Conservation (phyloP, 1,140 invertebrate genomes). For the Drosophila lacteicornis region DNA sequence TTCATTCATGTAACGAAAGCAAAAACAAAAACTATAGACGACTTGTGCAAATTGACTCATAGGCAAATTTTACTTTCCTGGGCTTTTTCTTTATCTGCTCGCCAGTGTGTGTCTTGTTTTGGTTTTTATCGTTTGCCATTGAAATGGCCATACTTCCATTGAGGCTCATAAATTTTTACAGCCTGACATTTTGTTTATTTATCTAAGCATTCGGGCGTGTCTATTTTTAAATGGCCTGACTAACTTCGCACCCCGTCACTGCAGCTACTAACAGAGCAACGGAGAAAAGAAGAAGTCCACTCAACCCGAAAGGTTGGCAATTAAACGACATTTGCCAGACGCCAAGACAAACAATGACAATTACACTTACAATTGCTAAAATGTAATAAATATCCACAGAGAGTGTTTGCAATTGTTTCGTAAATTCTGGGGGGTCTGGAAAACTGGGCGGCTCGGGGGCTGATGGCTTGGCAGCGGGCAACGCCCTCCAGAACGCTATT, state of each 20-base stretch:
- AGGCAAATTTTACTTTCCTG: conserved; percentile 52
- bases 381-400: conserved; percentile 69
- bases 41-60: conserved; percentile 72
- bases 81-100: conserved; percentile 17
- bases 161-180: conserved; percentile 76
- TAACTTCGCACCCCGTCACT: conserved; percentile 65
- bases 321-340: conserved; percentile 79
- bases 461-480: conserved; percentile 15
- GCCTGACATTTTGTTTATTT: conserved; percentile 79
- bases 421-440: conserved; percentile 53
- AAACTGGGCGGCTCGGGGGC: conserved; percentile 4
- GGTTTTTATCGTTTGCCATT: conserved; percentile 77
- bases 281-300: conserved; percentile 9
- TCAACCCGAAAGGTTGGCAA: conserved; percentile 49
- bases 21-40: conserved; percentile 73
- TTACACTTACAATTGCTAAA: conserved; percentile 80
- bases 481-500: conserved; percentile 56
- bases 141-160: conserved; percentile 77
- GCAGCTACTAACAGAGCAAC: not conserved
- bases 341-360: conserved; percentile 79
- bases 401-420: conserved; percentile 37
- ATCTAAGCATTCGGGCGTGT: conserved; percentile 69
- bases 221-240: conserved; percentile 78
- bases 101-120: conserved; percentile 1
- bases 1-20: conserved; percentile 68